Evolutionary conservation across 2,888 invertebrate species (phyloP), one percentile per base, ranked within the genome.

Genomic region (Lutraria lutraria): DNA sequence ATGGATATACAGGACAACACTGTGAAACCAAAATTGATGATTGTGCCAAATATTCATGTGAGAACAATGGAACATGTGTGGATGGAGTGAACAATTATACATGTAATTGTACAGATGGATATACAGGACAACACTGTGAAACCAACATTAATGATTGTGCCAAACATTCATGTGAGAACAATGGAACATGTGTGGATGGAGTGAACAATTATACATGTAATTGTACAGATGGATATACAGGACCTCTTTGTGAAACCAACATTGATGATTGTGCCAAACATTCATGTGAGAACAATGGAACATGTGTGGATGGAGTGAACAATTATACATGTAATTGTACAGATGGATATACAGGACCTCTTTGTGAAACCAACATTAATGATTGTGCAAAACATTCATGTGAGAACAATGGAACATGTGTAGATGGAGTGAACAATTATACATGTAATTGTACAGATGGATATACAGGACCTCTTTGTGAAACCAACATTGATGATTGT

Each of bases 361-460:
- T 25, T 25, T 68, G 68, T 25, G 60, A 63, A 63, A 63, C 60
- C 16, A 63, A 63, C 19, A 63, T 19, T 6, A 19, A 63, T 63
- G 60, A 68, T 6, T 68, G n/a, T 68, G 29, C 3, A 15, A 12
- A 68, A 6, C 8, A 12, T 29, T n/a, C 6, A 68, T 68, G 68
- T 15, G 8, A 68, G 29, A 68, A 68, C 29, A 68, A 68, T 68
- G 68, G 68, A 12, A 68, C 68, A 25, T 68, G 68, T 25, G 19
- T 68, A 4, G 68, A 68, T 68, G 25, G 29, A 25, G 29, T 25
- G 6, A 68, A 68, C 29, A 29, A 29, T 8, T 68, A 68, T 29
- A 68, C 29, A n/a, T 68, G 68, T 19, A 68, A 68, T 68, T 68
- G 68, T 68, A 68, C 68, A 10, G 68, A 68, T 25, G 68, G 68